Base-by-base conservation (phyloP, 2,888 invertebrate species). In the Bursaphelenchus okinawaensis region DNA sequence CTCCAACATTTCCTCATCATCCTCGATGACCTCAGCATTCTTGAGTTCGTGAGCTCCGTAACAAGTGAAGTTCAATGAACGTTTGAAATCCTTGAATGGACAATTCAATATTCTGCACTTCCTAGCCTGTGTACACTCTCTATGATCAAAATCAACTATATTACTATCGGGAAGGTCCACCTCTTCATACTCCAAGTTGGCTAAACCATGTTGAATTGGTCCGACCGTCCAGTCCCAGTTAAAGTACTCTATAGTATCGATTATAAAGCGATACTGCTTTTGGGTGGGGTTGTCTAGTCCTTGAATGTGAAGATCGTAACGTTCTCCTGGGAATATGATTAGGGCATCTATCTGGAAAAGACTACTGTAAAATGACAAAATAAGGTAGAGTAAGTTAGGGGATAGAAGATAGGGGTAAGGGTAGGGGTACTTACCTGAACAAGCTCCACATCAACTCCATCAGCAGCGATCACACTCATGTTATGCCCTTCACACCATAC, bases 291-390 rank as follows among this genome's bases (percentile, higher is more conserved):
- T 63, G 3, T 59, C 68, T 54, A 71, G 29, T n/a, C 72, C 74
- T 20, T 71, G 63, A 55, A 80, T 72, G 4, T 76, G 59, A 20
- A 81, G 58, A 60, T 81, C 81, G 65, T 80, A 81, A 22, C 81
- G 65, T 55, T 81, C 81, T 24, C 81, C 81, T 1, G 78, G 75
- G 67, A 80, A 80, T 12, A 80, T 64, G 31, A 76, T 73, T 24
- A 80, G 55, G 9, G 74, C 67, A 55, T 79, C 75, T 19, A 72
- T 62, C 63, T 64, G n/a, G 29, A 55, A 59, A 52, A n/a, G n/a
- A n/a, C n/a, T n/a, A n/a, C n/a, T n/a, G n/a, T n/a, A n/a, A n/a
- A n/a, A n/a, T n/a, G n/a, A n/a, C n/a, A 40, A 29, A 8, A 24
- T 52, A n/a, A 20, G n/a, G 12, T 26, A 60, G 59, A 62, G 7